Evolutionary conservation across 2,797 vertebrate species (phyloP).

Genomic region (Sphenodon punctatus): DNA sequence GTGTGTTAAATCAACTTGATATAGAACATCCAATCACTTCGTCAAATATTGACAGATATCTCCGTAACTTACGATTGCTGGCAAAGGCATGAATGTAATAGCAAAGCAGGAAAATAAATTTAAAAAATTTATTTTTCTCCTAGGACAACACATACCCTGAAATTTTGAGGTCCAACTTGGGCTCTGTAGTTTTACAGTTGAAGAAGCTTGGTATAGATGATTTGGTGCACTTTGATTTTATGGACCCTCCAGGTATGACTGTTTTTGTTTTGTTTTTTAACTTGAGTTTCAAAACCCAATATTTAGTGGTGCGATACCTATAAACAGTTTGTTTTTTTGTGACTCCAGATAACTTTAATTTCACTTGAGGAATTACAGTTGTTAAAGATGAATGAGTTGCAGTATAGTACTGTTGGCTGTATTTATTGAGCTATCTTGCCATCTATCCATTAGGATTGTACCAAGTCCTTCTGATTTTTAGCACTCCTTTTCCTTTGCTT

Average conservation of each 20-base stretch:
- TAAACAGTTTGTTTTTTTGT: neutral
- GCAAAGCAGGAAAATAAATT: neutral
- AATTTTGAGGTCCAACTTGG: constrained; percentile 96
- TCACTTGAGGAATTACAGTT: neutral
- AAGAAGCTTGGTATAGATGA: constrained; percentile 99
- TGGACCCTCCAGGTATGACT: constrained; percentile 95
- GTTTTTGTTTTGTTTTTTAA: neutral
- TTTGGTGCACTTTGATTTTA: constrained; percentile 99
- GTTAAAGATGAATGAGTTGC: no score
- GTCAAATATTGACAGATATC: neutral
- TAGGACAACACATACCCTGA: constrained; percentile 99
- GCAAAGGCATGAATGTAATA: neutral
- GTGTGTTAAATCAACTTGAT: no score
- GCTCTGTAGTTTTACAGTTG: constrained; percentile 96
- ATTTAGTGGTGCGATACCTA: neutral
- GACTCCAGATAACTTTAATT: neutral
- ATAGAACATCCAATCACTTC: no score
- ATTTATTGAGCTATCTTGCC: neutral
- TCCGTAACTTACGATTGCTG: neutral
- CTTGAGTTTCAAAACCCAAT: no score
- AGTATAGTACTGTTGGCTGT: neutral
- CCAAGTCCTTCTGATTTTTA: neutral
- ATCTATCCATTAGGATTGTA: neutral
- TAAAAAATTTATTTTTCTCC: neutral
- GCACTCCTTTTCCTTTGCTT: neutral